Percentiles rank a stretch among this genome's conserved stretches.
phyloP scores from a whole-genome alignment of 2,113 vertebrate genomes.

The Peromyscus maniculatus region DNA sequence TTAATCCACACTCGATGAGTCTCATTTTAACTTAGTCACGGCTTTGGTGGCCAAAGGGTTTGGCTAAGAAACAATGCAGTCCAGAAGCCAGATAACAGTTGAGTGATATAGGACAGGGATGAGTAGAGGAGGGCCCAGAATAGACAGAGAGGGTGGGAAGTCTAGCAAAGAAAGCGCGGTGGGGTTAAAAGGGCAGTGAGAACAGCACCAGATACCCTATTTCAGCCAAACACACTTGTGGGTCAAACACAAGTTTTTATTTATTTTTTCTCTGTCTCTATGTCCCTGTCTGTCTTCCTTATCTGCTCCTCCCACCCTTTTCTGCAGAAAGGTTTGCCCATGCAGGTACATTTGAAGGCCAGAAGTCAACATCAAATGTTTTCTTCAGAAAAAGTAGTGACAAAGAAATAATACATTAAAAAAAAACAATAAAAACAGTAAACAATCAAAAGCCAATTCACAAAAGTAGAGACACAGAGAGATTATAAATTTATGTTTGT shows the following conservation, averaged over 20 bases:
- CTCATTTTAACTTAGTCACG: conserved; percentile 26
- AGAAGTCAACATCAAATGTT: not conserved
- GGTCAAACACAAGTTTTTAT: not conserved
- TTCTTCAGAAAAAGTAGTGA: not conserved
- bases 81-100: not conserved
- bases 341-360: not conserved
- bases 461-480: not conserved
- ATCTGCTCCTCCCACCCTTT: not conserved
- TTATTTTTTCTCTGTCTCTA: not conserved
- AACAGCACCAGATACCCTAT: not conserved
- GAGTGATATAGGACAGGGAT: not conserved
- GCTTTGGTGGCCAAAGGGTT: conserved; percentile 13
- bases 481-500: conserved; percentile 24
- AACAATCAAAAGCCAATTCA: not conserved
- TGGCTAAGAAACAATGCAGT: not conserved
- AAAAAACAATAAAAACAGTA: not conserved
- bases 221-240: not conserved
- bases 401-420: not conserved
- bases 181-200: not conserved
- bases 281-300: not conserved
- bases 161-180: not conserved
- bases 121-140: not conserved
- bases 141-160: not conserved
- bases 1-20: not conserved
- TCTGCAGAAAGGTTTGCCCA: not conserved